Evolutionary conservation across 1,140 invertebrate species (phyloP), one percentile per base, ranked within the genome.

Genomic region (Chrysomallon squamiferum): DNA sequence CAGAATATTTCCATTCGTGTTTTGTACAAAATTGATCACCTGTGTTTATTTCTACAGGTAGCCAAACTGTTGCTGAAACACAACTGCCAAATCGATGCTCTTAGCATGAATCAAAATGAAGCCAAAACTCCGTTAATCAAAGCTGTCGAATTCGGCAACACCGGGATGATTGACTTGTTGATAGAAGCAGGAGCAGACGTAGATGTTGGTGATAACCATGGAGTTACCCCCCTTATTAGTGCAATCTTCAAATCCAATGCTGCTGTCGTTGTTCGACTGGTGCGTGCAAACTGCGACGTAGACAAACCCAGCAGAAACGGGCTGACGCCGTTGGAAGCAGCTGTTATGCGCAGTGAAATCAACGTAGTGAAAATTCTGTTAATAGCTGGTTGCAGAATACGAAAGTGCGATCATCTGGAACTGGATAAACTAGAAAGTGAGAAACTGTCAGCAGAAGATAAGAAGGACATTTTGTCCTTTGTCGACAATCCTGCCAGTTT

Each of bases 61-160:
- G 22, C 43, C 13, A 33, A 32, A 49, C 20, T 33, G 2, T 20
- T 62, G 20, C 13, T 62, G 41, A 30, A 6, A 30, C 20, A 47
- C 27, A 33, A 33, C 45, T 62, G 60, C 32, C 20, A 49, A 1
- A 22, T 62, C 5, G 45, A 62, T 32, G 15, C 29, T 7, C 20
- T 62, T 4, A 62, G 60, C 27, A 47, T 49, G 25, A 41, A 49
- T 20, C 41, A 47, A 25, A 41, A 62, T 30, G 60, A 62, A 49
- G 60, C 60, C 1, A 62, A 62, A 62, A 62, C 60, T 27, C 60
- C 60, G 25, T 29, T 62, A 18, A 15, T 62, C 4, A 47, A 62
- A 43, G 60, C 60, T 47, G 45, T 50, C 2, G 60, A 62, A 47
- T 49, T 45, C 20, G 60, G 43, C 41, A 9, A 62, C 41, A 22